A percentile compares a stretch with the other conserved stretches of the same genome.
Conservation (phyloP, 1,140 invertebrate genomes). For the Cherax destructor region DNA sequence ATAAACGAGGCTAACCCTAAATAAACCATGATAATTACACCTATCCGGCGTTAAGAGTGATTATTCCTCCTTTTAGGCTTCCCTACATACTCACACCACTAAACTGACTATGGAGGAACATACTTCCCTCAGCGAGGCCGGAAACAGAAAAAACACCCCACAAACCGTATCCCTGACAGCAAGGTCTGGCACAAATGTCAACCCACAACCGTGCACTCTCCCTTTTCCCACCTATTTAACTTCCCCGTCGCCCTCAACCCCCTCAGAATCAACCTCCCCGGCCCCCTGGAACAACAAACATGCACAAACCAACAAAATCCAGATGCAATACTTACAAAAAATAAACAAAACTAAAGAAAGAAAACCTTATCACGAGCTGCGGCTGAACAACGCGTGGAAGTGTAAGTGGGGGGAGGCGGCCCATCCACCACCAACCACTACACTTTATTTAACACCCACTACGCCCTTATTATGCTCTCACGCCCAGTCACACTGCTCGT, state of each 20-base stretch:
- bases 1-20: too few relatives aligned
- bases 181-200: not conserved
- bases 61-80: too few relatives aligned
- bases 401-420: not conserved
- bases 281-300: slow-evolving; percentile 3
- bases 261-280: not conserved
- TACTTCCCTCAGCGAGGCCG: not conserved
- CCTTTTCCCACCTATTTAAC: not conserved
- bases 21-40: too few relatives aligned
- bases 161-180: not conserved
- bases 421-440: too few relatives aligned
- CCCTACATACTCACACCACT: too few relatives aligned
- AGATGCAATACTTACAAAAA: slow-evolving; percentile 64
- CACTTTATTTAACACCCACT: not conserved
- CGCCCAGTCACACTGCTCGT: too few relatives aligned
- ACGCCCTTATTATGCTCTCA: too few relatives aligned
- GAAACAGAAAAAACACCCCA: not conserved
- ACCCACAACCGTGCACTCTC: not conserved
- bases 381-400: slow-evolving; percentile 55
- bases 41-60: too few relatives aligned
- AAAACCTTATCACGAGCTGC: slow-evolving; percentile 63
- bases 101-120: too few relatives aligned
- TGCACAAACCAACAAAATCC: slow-evolving; percentile 55
- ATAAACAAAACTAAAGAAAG: slow-evolving; percentile 68
- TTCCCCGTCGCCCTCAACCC: not conserved